Evolutionary conservation across 2,888 invertebrate species (phyloP).

Genomic region (Morpho deidamia): DNA sequence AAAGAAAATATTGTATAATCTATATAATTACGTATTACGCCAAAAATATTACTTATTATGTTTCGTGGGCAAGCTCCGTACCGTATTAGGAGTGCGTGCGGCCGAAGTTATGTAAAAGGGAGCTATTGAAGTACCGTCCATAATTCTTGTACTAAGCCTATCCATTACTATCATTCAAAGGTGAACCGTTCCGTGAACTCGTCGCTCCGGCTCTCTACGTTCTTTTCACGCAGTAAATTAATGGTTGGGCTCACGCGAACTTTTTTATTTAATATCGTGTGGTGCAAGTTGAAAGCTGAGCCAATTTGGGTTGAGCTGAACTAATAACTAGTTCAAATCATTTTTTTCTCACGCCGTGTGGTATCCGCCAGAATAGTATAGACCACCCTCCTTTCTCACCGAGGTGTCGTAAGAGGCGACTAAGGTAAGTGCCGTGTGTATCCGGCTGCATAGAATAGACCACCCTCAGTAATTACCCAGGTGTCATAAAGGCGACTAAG

Average conservation of each 20-base stretch:
- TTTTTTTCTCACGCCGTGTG: no score
- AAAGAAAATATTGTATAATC: no score
- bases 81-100: conserved; percentile 23
- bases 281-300: conserved; percentile 8
- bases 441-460: no score
- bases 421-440: no score
- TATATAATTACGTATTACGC: no score
- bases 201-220: conserved; percentile 41
- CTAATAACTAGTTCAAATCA: no score
- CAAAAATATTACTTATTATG: conserved; percentile 2
- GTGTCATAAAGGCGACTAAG: no score
- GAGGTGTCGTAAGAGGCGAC: no score
- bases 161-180: conserved; percentile 54
- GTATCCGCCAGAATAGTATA: no score
- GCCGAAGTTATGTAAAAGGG: conserved; percentile 25
- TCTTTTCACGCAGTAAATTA: conserved; percentile 71
- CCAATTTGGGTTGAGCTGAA: no score
- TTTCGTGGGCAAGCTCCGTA: conserved; percentile 2
- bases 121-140: conserved; percentile 32
- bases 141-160: conserved; percentile 49
- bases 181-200: conserved; percentile 41
- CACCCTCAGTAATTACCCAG: no score
- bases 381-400: no score
- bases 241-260: conserved; percentile 60
- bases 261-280: conserved; percentile 37